Conservation (phyloP, 2,888 invertebrate species). For the Gastracanthus pulcherrimus region DNA sequence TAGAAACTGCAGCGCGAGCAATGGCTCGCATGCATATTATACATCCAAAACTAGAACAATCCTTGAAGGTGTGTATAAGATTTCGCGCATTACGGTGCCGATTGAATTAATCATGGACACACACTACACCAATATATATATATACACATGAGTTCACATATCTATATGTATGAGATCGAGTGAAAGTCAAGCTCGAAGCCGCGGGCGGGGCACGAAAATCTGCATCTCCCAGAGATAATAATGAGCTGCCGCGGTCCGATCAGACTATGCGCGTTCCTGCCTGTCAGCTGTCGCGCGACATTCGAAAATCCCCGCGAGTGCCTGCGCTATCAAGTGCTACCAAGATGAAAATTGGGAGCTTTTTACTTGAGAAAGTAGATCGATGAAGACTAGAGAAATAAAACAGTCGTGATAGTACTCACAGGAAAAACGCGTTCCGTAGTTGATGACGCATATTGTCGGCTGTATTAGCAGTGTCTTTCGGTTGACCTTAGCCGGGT, state of each 20-base stretch:
- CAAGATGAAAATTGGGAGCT: not conserved
- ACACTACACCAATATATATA: not conserved
- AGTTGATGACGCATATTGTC: slow-evolving; percentile 28
- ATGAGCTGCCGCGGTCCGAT: not conserved
- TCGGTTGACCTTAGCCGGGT: not conserved
- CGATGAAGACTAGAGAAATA: not conserved
- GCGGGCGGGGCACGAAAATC: not conserved
- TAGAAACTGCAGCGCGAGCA: not conserved
- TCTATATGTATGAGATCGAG: not conserved
- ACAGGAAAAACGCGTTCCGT: slow-evolving; percentile 19
- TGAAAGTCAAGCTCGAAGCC: not conserved
- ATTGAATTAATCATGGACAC: not conserved
- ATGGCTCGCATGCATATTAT: not conserved
- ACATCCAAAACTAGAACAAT: not conserved
- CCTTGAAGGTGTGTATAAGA: slow-evolving; percentile 16
- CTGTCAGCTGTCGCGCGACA: not conserved
- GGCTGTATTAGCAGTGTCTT: not conserved
- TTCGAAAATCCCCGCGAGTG: not conserved
- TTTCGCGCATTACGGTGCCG: not conserved
- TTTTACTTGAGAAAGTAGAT: not conserved
- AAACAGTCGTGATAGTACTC: slow-evolving; percentile 4
- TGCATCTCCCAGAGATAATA: not conserved
- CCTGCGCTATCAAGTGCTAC: not conserved
- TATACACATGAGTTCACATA: not conserved
- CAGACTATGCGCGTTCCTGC: not conserved